phyloP scores from a whole-genome alignment of 2,888 invertebrate species.

The Buathra laborator region DNA sequence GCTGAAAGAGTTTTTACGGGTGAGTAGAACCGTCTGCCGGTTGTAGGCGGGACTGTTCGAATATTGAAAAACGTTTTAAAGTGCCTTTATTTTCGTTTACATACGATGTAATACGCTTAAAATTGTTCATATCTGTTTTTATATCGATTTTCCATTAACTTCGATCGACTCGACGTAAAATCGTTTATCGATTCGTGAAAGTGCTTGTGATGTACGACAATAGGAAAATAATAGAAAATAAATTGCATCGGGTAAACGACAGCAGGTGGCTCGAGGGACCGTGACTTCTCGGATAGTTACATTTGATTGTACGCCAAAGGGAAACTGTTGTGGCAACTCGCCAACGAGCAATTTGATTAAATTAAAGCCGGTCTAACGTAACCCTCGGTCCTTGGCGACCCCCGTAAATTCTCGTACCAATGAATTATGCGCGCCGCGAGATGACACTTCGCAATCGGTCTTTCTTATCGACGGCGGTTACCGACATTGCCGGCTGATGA shows the following conservation, averaged over 20 bases:
- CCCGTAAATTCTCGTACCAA: conserved; percentile 35
- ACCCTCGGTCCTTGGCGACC: conserved; percentile 23
- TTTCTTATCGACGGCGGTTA: conserved; percentile 4
- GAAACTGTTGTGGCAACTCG: conserved; percentile 58
- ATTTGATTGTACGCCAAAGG: conserved; percentile 65
- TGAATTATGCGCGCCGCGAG: conserved; percentile 39
- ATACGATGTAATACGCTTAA: background rate
- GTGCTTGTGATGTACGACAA: background rate
- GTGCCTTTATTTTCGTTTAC: conserved; percentile 2
- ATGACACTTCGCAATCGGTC: conserved; percentile 27
- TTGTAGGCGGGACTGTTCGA: conserved; percentile 67
- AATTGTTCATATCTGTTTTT: background rate
- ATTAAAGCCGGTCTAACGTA: conserved; percentile 60
- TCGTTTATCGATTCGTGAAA: background rate
- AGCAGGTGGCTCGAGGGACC: conserved; percentile 39
- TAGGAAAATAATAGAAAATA: conserved; percentile 12
- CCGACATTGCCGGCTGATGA: conserved; percentile 22
- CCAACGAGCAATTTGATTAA: conserved; percentile 67
- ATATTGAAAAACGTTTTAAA: conserved; percentile 33
- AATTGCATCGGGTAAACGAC: conserved; percentile 10
- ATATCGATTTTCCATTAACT: conserved; percentile 6
- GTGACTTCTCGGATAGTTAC: conserved; percentile 54
- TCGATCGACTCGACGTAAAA: background rate
- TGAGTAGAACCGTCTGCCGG: conserved; percentile 45
- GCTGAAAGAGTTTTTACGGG: conserved; percentile 70